Percentiles rank a stretch among this genome's conserved stretches.
phyloP scores from a whole-genome alignment of 2,113 vertebrate species.

The Toxostoma redivivum region DNA sequence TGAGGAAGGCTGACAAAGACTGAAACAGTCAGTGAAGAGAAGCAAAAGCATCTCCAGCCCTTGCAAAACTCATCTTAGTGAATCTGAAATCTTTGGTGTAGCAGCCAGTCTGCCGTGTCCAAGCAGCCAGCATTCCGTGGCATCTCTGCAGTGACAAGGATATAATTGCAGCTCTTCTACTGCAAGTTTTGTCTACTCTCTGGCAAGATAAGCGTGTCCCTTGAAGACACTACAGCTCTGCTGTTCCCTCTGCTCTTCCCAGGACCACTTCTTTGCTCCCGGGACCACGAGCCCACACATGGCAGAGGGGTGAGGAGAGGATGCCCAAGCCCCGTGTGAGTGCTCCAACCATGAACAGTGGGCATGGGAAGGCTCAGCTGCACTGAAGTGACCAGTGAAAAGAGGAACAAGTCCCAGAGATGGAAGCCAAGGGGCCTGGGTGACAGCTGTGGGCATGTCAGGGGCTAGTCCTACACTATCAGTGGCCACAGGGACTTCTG shows the following conservation, averaged over 20 bases:
- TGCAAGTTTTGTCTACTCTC: background rate
- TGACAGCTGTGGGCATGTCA: background rate
- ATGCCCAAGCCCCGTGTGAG: fast-evolving
- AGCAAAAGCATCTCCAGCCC: background rate
- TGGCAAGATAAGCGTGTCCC: fast-evolving
- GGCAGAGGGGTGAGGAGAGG: background rate
- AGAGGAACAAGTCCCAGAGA: background rate
- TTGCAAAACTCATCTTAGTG: background rate
- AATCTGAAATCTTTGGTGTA: slow-evolving; percentile 22
- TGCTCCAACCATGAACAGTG: fast-evolving
- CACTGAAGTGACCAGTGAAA: background rate
- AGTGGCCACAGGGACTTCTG: background rate
- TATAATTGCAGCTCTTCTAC: background rate
- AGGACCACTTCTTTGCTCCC: background rate
- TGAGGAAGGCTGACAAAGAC: background rate
- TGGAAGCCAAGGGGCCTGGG: background rate
- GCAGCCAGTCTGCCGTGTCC: background rate
- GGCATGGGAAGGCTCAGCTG: background rate
- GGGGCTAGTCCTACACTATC: background rate
- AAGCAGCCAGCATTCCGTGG: background rate
- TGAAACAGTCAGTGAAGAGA: background rate
- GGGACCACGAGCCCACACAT: fast-evolving
- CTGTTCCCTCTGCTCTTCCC: background rate
- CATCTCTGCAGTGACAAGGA: background rate
- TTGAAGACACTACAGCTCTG: fast-evolving